Conservation (phyloP, 1,140 invertebrate genomes). For the Aphidius gifuensis region DNA sequence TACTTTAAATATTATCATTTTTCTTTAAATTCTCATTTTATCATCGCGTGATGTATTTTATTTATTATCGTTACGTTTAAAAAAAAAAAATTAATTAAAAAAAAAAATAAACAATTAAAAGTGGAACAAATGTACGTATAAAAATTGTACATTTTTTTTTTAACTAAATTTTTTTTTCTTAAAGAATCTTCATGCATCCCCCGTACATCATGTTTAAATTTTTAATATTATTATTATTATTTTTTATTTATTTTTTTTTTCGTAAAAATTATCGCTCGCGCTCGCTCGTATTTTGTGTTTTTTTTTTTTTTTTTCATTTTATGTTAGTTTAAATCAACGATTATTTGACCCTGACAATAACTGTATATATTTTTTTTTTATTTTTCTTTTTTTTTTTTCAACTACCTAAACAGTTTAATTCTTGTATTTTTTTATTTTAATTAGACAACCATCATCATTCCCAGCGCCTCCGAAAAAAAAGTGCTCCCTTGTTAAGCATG, state of each 20-base stretch:
- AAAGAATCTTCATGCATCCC: conserved; percentile 6
- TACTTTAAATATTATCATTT: background rate
- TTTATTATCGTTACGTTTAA: background rate
- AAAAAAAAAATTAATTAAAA: background rate
- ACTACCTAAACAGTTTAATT: background rate
- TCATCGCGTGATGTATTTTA: background rate
- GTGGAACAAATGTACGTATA: conserved; percentile 1
- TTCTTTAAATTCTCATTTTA: background rate
- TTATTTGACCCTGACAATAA: background rate
- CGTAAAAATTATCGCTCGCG: conserved; percentile 21
- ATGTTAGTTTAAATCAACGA: too few relatives aligned
- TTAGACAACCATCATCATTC: conserved; percentile 10
- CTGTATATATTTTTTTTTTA: background rate
- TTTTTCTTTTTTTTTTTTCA: conserved; percentile 1
- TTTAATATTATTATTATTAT: conserved; percentile 13
- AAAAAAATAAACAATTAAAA: background rate
- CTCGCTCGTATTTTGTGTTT: conserved; percentile 22
- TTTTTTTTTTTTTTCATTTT: background rate
- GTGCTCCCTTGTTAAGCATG: conserved; percentile 10
- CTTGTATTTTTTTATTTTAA: conserved; percentile 2
- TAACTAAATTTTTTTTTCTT: background rate
- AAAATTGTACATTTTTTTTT: background rate
- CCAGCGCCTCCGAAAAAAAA: conserved; percentile 14
- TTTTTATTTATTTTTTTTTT: conserved; percentile 15
- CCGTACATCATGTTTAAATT: conserved; percentile 9